Evolutionary conservation across 35 echinoderm and acorn worm genomes (phyloP).

Genomic region (Strongylocentrotus purpuratus): DNA sequence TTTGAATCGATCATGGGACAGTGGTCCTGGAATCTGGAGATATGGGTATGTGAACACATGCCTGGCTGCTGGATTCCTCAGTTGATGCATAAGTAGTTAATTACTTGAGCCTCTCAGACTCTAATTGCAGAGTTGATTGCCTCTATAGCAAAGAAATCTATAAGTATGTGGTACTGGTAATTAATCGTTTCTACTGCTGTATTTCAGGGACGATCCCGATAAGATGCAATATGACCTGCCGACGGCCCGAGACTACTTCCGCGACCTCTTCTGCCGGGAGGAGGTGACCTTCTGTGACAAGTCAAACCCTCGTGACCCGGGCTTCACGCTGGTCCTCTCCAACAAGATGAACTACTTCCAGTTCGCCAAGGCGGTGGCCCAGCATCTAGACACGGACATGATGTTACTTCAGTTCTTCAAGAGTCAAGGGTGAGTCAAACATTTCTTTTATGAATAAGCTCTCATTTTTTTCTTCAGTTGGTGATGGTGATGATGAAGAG

Average conservation of each 20-base stretch:
- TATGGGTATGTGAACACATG: too few relatives aligned
- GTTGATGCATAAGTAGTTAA: too few relatives aligned
- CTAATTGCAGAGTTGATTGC: too few relatives aligned
- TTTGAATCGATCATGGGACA: too few relatives aligned
- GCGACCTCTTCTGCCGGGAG: conserved; percentile 90
- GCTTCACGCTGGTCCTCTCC: conserved; percentile 89
- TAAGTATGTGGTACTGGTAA: background rate
- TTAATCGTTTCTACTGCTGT: background rate
- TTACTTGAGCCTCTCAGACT: too few relatives aligned
- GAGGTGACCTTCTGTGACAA: conserved; percentile 97
- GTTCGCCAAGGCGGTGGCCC: conserved; percentile 93
- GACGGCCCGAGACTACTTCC: conserved; percentile 91
- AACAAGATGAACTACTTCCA: conserved; percentile 97
- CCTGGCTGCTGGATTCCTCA: too few relatives aligned
- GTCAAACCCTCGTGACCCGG: conserved; percentile 75
- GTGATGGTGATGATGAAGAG: too few relatives aligned
- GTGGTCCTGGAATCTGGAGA: background rate
- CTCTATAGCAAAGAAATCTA: too few relatives aligned
- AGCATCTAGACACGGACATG: conserved; percentile 84
- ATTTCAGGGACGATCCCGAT: conserved; percentile 92
- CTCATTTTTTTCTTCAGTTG: too few relatives aligned
- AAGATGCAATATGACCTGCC: conserved; percentile 91
- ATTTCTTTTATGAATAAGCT: too few relatives aligned
- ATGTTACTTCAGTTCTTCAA: conserved; percentile 97
- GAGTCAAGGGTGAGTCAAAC: conserved; percentile 84